These are phyloP conservation scores for Limosa lapponica DNA, from an alignment of 2,797 vertebrate genomes.

Conservation along the genomic window DNA sequence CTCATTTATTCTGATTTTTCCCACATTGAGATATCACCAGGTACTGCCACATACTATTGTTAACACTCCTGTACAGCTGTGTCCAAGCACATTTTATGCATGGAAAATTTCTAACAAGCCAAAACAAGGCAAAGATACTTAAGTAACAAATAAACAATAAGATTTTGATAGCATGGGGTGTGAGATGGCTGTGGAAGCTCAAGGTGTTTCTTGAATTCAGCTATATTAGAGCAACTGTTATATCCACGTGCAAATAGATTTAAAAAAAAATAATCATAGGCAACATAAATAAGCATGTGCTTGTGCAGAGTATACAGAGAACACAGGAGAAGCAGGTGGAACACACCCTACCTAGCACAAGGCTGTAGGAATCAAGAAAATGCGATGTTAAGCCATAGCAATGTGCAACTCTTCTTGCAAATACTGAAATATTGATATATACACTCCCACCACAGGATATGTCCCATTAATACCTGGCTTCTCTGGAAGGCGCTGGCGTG, in stretches of 20 bases:
- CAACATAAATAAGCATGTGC: not conserved
- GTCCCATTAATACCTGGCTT: not conserved
- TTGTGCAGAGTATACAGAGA: not conserved
- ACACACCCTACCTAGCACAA: not conserved
- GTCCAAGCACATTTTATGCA: not conserved
- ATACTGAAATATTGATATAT: not conserved
- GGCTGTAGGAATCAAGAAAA: not conserved
- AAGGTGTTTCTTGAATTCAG: not conserved
- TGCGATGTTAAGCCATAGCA: not conserved
- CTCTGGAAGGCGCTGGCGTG: accelerated
- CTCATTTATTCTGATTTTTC: not conserved
- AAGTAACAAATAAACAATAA: not conserved
- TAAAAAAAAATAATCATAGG: not conserved
- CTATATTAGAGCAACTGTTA: not conserved
- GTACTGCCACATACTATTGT: not conserved
- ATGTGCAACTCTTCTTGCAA: not conserved
- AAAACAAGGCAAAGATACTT: not conserved
- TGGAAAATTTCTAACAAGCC: not conserved
- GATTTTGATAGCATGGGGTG: not conserved
- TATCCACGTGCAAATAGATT: not conserved
- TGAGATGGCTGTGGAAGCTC: not conserved
- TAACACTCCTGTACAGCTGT: not conserved
- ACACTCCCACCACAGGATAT: not conserved
- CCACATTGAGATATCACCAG: not conserved
- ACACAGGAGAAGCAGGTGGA: not conserved